Percentiles rank a stretch among this genome's conserved stretches.
phyloP scores from a whole-genome alignment of 2,797 vertebrate species.

The Ficedula albicollis region DNA sequence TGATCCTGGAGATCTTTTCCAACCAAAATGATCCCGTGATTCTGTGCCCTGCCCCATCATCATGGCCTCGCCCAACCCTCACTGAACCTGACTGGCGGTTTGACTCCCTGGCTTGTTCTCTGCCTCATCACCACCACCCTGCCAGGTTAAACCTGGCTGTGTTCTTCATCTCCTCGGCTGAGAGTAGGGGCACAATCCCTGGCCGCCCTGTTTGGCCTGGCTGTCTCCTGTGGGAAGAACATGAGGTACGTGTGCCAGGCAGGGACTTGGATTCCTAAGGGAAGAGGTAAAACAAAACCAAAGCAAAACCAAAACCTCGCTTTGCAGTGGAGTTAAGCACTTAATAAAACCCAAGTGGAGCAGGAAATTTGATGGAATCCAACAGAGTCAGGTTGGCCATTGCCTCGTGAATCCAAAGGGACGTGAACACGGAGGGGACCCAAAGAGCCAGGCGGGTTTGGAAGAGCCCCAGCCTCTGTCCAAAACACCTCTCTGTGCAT shows the following conservation, averaged over 20 bases:
- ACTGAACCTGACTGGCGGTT: not conserved
- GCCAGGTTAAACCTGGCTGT: not conserved
- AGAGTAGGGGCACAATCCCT: not conserved
- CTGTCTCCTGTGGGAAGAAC: not conserved
- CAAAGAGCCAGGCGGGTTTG: not conserved
- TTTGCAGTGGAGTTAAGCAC: not conserved
- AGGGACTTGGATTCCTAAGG: not conserved
- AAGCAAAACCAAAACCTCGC: not conserved
- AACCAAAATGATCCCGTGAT: accelerated
- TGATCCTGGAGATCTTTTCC: not conserved
- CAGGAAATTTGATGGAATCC: constrained; percentile 11
- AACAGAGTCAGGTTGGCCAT: not conserved
- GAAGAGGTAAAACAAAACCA: not conserved
- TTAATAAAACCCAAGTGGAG: not conserved
- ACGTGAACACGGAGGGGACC: accelerated
- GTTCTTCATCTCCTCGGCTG: not conserved
- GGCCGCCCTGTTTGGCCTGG: not conserved
- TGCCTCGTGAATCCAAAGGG: not conserved
- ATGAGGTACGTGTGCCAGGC: not conserved
- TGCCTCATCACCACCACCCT: not conserved
- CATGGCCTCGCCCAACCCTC: accelerated
- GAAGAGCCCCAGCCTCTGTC: not conserved
- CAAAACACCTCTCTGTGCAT: too few species aligned
- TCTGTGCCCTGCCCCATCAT: not conserved
- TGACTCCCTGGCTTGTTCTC: not conserved